phyloP scores from a whole-genome alignment of 2,888 invertebrate genomes.

The Hyppa rectilinea region DNA sequence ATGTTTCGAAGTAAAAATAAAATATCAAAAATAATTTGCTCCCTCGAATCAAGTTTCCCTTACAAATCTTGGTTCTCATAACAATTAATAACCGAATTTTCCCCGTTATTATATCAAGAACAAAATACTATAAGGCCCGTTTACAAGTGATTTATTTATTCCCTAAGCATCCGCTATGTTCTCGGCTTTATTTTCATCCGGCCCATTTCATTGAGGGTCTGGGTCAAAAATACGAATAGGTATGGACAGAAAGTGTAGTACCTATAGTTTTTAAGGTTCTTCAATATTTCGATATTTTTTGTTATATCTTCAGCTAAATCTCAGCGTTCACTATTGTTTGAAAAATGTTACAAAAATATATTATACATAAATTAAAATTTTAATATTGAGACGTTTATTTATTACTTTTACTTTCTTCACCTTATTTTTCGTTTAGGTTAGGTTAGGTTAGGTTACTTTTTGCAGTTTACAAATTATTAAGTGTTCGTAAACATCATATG shows the following conservation, averaged over 20 bases:
- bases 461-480: too few relatives aligned
- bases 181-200: constrained; percentile 31
- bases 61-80: constrained; percentile 18
- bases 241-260: background rate
- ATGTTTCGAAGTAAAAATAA: background rate
- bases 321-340: too few relatives aligned
- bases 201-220: constrained; percentile 18
- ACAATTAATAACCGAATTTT: constrained; percentile 48
- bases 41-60: background rate
- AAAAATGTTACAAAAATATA: too few relatives aligned
- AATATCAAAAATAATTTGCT: constrained; percentile 13
- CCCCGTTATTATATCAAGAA: constrained; percentile 52
- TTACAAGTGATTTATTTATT: constrained; percentile 69
- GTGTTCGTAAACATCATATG: too few relatives aligned
- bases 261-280: background rate
- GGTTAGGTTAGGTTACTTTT: too few relatives aligned
- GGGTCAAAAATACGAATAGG: constrained; percentile 20
- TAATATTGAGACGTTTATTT: too few relatives aligned
- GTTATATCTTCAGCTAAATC: background rate
- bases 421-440: too few relatives aligned
- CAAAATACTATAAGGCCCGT: constrained; percentile 44
- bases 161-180: constrained; percentile 52
- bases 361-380: too few relatives aligned
- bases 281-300: background rate
- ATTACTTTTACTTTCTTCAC: too few relatives aligned